These are phyloP conservation scores for Latrodectus geometricus DNA, from an alignment of 1,140 invertebrate species.

Conservation along the genomic window DNA sequence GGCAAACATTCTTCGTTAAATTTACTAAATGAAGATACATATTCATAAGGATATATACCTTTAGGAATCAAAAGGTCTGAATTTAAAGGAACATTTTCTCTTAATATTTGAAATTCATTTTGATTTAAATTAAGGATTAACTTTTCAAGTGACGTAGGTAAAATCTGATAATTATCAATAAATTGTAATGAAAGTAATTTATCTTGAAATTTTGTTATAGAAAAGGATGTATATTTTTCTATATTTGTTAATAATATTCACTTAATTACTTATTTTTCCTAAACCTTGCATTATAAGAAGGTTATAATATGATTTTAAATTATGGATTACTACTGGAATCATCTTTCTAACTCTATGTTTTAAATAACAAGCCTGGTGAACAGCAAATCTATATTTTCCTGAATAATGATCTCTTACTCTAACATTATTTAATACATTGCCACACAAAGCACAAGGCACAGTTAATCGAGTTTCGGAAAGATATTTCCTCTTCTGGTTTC, in stretches of 20 bases:
- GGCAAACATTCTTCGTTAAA: conserved; percentile 1
- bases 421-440: background rate
- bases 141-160: background rate
- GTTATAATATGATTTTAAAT: background rate
- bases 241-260: background rate
- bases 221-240: background rate
- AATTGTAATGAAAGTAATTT: background rate
- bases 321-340: conserved; percentile 27
- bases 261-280: background rate
- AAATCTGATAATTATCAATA: background rate
- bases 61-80: background rate
- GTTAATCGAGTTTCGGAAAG: background rate
- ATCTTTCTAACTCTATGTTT: background rate
- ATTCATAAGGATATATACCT: conserved; percentile 17
- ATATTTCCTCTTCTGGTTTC: background rate
- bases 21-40: background rate
- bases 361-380: conserved; percentile 21
- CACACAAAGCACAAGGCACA: background rate
- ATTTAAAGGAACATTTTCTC: background rate
- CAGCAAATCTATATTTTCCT: background rate
- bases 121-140: background rate
- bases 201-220: background rate
- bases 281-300: background rate
- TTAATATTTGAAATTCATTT: conserved; percentile 8
- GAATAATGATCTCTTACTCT: conserved; percentile 13